Evolutionary conservation across 2,113 vertebrate species (phyloP).

Genomic region (Podarcis cretensis): DNA sequence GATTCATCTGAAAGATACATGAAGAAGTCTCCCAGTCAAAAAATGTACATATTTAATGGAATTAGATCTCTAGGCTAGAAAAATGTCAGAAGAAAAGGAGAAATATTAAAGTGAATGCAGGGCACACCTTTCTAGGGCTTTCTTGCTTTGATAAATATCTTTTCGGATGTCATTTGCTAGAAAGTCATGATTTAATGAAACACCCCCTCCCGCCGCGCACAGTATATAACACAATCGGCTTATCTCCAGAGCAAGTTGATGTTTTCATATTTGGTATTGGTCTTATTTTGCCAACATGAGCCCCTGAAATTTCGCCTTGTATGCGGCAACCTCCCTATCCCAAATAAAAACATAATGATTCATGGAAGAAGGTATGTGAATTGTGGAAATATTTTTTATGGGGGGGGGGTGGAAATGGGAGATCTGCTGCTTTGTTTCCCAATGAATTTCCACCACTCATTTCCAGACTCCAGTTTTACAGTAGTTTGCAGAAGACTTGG

Average conservation of each 20-base stretch:
- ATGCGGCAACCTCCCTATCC: constrained; percentile 50
- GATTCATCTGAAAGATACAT: constrained; percentile 86
- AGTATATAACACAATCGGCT: constrained; percentile 74
- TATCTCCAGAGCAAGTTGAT: constrained; percentile 75
- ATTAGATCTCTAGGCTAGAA: constrained; percentile 84
- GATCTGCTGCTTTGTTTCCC: not conserved
- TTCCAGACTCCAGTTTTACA: not conserved
- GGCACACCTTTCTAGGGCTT: constrained; percentile 75
- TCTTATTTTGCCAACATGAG: constrained; percentile 74
- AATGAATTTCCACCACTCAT: not conserved
- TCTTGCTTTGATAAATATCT: constrained; percentile 86
- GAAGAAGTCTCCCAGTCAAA: constrained; percentile 80
- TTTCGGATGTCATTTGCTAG: constrained; percentile 83
- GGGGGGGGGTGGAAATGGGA: not conserved
- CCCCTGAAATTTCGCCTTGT: constrained; percentile 74
- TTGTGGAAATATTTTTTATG: constrained; percentile 62
- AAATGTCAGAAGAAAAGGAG: constrained; percentile 80
- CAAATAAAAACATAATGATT: constrained; percentile 70
- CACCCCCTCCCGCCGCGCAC: not conserved
- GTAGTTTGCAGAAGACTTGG: not conserved
- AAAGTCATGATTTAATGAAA: constrained; percentile 81
- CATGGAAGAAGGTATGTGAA: constrained; percentile 63
- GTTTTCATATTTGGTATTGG: constrained; percentile 73
- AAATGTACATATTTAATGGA: constrained; percentile 88
- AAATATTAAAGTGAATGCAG: constrained; percentile 82